Evolutionary conservation across 2,888 invertebrate genomes (phyloP), one percentile per base, ranked within the genome.

Genomic region (Thymelicus sylvestris): DNA sequence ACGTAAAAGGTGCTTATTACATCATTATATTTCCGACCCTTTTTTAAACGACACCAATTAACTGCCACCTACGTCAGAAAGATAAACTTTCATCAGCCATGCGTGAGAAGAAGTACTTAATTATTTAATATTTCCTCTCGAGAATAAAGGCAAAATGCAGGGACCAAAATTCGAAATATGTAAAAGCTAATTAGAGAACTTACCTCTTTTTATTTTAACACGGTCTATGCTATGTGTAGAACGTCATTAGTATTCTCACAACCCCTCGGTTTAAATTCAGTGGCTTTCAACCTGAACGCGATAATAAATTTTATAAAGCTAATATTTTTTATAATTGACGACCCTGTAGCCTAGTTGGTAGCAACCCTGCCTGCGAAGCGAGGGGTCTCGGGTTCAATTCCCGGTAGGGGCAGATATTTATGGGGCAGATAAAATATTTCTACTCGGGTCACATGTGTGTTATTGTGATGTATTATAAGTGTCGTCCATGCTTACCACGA

Each of bases 221-320:
- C 60, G 60, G 41, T 60, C 71, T 73, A 77, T 77, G 70, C 55
- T 55, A 55, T 74, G 71, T 73, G 77, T 75, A 66, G 70, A 74
- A 74, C 75, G 78, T 80, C 83, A 84, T 84, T 81, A 83, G 81
- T 78, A 80, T 81, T 79, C 81, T 75, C 75, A 66, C 66, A 74
- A 76, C 76, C 75, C 77, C 72, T 69, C 69, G 68, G 73, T 72
- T 74, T 74, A 73, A 75, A 76, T 65, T 62, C 73, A 75, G 57
- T 24, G 69, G 48, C 19, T 15, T 48, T 48, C 69, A 69, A 69
- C 41, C 39, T 6, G 6, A 57, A 57, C 8, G 52, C 44, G 8
- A 44, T 44, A 6, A 7, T 15, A 19, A 57, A 59, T 13, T 13
- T 7, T 13, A 7, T 13, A 31, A n/a, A 38, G 24, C 55, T 31